phyloP scores from a whole-genome alignment of 2,888 invertebrate species.

The Phyllotreta cruciferae region DNA sequence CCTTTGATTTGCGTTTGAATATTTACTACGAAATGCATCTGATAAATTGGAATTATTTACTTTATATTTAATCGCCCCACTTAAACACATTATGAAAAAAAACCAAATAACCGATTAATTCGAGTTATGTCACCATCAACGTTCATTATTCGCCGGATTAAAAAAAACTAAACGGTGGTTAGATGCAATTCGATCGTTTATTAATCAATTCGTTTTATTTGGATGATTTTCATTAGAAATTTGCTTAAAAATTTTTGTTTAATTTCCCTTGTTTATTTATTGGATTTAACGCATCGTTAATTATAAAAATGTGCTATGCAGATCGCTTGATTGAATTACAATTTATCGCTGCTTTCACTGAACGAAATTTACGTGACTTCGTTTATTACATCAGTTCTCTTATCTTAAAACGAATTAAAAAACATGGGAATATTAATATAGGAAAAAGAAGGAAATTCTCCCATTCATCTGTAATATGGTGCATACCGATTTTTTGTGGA shows the following conservation, averaged over 20 bases:
- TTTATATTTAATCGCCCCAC: conserved; percentile 38
- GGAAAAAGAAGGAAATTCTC: no score
- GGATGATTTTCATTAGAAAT: conserved; percentile 35
- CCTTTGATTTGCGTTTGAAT: conserved; percentile 21
- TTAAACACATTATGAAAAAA: conserved; percentile 29
- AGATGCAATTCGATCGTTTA: conserved; percentile 39
- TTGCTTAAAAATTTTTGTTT: conserved; percentile 37
- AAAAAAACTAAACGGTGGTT: conserved; percentile 42
- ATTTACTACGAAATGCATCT: conserved; percentile 13
- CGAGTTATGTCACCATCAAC: conserved; percentile 39
- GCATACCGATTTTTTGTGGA: no score
- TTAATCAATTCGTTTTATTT: conserved; percentile 45
- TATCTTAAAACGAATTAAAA: neutral
- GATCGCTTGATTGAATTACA: conserved; percentile 32
- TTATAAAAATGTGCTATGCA: conserved; percentile 20
- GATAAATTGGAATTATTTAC: conserved; percentile 22
- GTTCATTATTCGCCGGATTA: conserved; percentile 46
- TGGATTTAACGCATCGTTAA: conserved; percentile 44
- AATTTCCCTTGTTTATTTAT: conserved; percentile 43
- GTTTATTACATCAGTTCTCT: conserved; percentile 12
- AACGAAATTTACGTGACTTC: conserved; percentile 18
- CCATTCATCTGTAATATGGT: no score
- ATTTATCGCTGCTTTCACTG: conserved; percentile 35
- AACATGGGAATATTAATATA: no score
- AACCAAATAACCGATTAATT: conserved; percentile 36